Base-by-base conservation (phyloP, 2,113 vertebrate genomes). In the Laticauda laticaudata region DNA sequence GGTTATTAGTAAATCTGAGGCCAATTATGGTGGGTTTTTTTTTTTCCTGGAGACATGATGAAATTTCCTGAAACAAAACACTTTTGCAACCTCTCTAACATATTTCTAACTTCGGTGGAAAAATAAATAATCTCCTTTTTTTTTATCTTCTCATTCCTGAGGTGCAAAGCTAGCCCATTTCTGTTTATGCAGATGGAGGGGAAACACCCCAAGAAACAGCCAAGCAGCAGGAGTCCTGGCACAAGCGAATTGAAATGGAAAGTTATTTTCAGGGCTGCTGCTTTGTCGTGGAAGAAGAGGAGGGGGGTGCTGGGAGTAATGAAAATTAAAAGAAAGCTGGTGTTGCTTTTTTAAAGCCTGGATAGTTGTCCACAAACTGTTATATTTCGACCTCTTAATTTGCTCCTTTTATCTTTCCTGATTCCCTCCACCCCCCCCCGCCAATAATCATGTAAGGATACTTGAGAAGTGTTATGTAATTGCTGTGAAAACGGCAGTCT, bases 1-100 rank as follows among this genome's bases (percentile, higher is more conserved):
- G 94, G 93, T 96, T 97, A 94, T 91, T 96, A 96, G 96, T 97
- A 97, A 97, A 97, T 93, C 97, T 97, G 97, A 97, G 96, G 97
- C 97, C 96, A 98, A 97, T 98, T 97, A 98, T 94, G 64, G 0
- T 93, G 90, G n/a, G 0, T 18, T 34, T 43, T 81, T 81, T 48
- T 81, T 96, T 93, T 96, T 97, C 97, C 95, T 96, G 97, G 98
- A 98, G 98, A 98, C 97, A 98, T 98, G 98, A 98, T 98, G 98
- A 98, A 97, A 98, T 98, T 98, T 98, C 98, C 97, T 98, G 98
- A 98, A 98, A 98, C 96, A 97, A 98, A 98, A 97, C 97, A 92
- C 96, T 97, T 96, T 91, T 94, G 96, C 95, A 97, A 97, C 95
- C 97, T 97, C 97, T 97, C 96, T 97, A 98, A 98, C 98, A 97